These are phyloP conservation scores for Mechanitis messenoides DNA, from an alignment of 2,888 invertebrate genomes.

Conservation along the genomic window DNA sequence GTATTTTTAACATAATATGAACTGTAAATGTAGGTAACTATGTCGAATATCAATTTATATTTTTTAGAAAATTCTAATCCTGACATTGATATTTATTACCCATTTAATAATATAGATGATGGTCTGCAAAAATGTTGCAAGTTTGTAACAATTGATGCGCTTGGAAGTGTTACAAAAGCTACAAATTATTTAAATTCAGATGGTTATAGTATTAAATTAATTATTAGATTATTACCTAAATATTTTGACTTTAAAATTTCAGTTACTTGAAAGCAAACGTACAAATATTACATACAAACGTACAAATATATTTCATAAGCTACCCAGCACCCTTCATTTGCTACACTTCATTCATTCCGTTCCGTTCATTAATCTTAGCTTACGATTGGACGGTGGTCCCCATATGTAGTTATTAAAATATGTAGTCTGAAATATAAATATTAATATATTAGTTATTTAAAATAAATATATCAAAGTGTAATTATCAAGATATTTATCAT, in stretches of 20 bases:
- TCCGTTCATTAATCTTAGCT: conserved; percentile 12
- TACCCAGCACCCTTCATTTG: conserved; percentile 7
- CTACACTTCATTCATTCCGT: conserved; percentile 7
- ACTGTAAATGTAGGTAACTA: background rate
- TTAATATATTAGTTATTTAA: background rate
- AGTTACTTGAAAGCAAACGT: background rate
- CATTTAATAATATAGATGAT: background rate
- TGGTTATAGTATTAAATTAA: too few relatives aligned
- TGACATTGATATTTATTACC: too few relatives aligned
- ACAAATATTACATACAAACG: background rate
- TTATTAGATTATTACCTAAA: too few relatives aligned
- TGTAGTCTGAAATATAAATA: background rate
- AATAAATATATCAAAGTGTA: too few relatives aligned
- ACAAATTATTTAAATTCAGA: too few relatives aligned
- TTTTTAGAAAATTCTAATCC: too few relatives aligned
- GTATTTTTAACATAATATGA: background rate
- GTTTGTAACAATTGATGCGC: background rate
- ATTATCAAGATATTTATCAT: too few relatives aligned
- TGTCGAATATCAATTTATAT: too few relatives aligned
- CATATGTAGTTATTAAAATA: conserved; percentile 11
- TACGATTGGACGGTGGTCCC: conserved; percentile 10
- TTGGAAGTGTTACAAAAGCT: background rate
- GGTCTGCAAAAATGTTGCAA: background rate
- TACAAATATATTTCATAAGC: conserved; percentile 2
- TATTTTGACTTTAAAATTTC: background rate